Percentiles rank a stretch among this genome's conserved stretches.
Conservation (phyloP, 2,113 vertebrate species). For the Cacatua alba region DNA sequence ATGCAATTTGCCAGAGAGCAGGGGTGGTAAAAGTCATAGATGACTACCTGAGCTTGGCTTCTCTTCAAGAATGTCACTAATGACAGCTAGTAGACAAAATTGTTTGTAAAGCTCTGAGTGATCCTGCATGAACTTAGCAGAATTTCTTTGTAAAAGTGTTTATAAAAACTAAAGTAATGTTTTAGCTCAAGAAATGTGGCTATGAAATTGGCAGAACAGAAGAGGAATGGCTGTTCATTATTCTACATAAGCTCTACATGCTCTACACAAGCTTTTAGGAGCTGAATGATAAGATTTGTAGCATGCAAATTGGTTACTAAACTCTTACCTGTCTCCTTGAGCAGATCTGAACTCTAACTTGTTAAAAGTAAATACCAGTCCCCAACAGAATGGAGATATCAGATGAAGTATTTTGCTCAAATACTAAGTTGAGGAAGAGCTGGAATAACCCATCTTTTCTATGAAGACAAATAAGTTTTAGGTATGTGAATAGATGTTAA, state of each 20-base stretch:
- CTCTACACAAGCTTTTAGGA: neutral
- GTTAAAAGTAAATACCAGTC: neutral
- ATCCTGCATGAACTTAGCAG: neutral
- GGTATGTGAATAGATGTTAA: neutral
- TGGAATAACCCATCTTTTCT: neutral
- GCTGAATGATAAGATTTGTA: neutral
- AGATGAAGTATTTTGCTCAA: neutral
- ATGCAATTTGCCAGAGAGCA: neutral
- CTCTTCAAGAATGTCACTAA: neutral
- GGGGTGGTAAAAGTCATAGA: neutral
- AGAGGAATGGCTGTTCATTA: neutral
- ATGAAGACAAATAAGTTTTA: neutral
- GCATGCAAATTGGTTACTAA: neutral
- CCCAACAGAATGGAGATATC: neutral
- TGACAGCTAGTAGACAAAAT: neutral
- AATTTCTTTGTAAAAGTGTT: neutral
- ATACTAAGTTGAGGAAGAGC: neutral
- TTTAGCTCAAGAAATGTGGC: neutral
- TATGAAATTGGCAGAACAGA: neutral
- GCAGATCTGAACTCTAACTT: neutral
- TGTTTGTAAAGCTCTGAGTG: neutral
- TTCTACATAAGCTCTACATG: neutral
- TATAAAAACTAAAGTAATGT: neutral
- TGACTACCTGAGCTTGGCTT: neutral
- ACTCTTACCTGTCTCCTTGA: neutral